Evolutionary conservation across 2,113 vertebrate genomes (phyloP), one percentile per base, ranked within the genome.

Genomic region (human (Homo sapiens)): DNA sequence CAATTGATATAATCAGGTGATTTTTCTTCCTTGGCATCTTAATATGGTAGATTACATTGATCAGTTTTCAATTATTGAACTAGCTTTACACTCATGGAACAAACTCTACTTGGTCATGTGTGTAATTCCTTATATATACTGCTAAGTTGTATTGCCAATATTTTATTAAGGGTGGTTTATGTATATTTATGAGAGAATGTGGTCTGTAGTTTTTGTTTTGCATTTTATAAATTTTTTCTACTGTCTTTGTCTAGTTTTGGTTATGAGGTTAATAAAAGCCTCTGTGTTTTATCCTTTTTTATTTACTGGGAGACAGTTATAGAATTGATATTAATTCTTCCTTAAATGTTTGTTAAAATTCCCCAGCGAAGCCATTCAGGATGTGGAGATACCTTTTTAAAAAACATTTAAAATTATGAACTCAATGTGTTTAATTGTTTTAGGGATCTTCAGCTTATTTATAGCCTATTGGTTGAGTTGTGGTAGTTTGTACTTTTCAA

Each of bases 341-440:
- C 81, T 83, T 89, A 79, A 82, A 55, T 92, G 20, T 61, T 82
- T 90, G 50, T n/a, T 68, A 89, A 23, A 79, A 80, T 90, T 78
- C 16, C 81, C 25, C n/a, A 43, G 11, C 52, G 38, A 84, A 92
- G 64, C 35, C 20, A n/a, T 27, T 27, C 32, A 84, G n/a, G 55
- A 64, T 89, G 72, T 85, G 48, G 55, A 93, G 5, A 85, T 86
- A 48, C 17, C 17, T 8, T 93, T 85, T 89, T 30, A 40, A 30
- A 35, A 68, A 48, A n/a, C 35, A 3, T 89, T 52, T 32, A 35
- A 40, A 73, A 40, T 70, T 84, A 50, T 72, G 50, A 66, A 61
- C 57, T 85, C 84, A 75, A 6, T 66, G 57, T 89, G 18, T 52
- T 90, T 82, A 57, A 85, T 68, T 81, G 30, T 76, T 70, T 85